phyloP scores from a whole-genome alignment of 2,113 vertebrate species.

The Psephotus haematonotus region DNA sequence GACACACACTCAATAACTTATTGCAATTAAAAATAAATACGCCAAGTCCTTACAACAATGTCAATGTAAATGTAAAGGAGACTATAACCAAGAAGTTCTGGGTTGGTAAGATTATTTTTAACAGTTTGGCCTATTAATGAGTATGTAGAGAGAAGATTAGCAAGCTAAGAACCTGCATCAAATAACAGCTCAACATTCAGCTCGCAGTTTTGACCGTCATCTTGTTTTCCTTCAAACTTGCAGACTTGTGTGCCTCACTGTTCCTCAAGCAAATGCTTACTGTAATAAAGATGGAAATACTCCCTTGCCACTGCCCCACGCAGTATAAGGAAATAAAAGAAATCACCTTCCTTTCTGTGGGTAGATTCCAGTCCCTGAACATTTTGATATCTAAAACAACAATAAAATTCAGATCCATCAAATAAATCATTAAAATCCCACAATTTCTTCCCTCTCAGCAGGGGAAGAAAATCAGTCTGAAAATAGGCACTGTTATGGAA shows the following conservation, averaged over 20 bases:
- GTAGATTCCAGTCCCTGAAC: not conserved
- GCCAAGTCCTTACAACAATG: not conserved
- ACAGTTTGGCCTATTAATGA: not conserved
- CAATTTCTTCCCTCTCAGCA: not conserved
- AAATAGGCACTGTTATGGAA: not conserved
- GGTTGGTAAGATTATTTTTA: not conserved
- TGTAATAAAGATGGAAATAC: constrained; percentile 19
- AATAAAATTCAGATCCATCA: constrained; percentile 28
- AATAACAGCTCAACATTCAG: not conserved
- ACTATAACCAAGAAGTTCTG: not conserved
- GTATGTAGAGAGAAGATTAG: not conserved
- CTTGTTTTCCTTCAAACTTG: not conserved
- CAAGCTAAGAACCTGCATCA: not conserved
- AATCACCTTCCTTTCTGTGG: not conserved
- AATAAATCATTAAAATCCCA: constrained; percentile 23
- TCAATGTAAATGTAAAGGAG: not conserved
- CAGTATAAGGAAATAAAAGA: constrained; percentile 33
- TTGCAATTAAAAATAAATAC: not conserved
- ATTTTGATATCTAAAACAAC: constrained; percentile 51
- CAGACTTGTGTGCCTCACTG: not conserved
- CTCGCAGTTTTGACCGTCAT: not conserved
- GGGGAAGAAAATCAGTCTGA: constrained; percentile 21
- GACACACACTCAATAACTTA: not conserved
- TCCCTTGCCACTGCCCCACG: not conserved
- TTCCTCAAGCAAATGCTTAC: not conserved